Evolutionary conservation across 2,113 vertebrate species (phyloP), one percentile per base, ranked within the genome.

Genomic region (Promerops cafer): DNA sequence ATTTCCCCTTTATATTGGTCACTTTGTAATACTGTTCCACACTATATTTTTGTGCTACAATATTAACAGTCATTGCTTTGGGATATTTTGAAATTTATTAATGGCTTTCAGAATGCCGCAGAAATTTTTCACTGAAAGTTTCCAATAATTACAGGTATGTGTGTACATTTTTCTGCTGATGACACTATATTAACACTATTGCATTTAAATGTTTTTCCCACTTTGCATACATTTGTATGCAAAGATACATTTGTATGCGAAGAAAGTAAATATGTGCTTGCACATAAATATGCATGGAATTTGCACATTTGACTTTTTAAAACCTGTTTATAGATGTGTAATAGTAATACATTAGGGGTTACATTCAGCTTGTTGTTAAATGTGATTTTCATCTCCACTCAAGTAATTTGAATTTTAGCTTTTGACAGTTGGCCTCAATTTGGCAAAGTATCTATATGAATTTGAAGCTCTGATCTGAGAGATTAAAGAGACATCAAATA

Each of bases 51-150:
- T 72, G 20, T 52, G 23, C 47, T 87, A 21, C 28, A 40, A 3
- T 70, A 90, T 85, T 96, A 96, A 92, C 60, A 94, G 65, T 91
- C 75, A 89, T 90, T 92, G 68, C 92, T 91, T 96, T 93, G 69
- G 76, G 45, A 76, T 92, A 87, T 87, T 94, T 89, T 83, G 27
- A 3, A 83, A 7, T 83, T 96, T 97, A 85, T 96, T 87, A 96
- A 96, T 94, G 63, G 45, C 93, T 97, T 95, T 52, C 94, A 96
- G 90, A 97, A 94, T 83, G 96, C 54, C 93, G 91, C 75, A 97
- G 87, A 96, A 87, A 33, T 92, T 71, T 77, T 96, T 97, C 83
- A 97, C 88, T 97, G 47, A 24, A 95, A 69, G 19, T 90, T 94
- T 89, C 23, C 61, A 27, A 3, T 88, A 84, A 68, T 91, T 93